A percentile compares a stretch with the other conserved stretches of the same genome.
Evolutionary conservation across 2,797 vertebrate genomes (phyloP).

Genomic region (Sebastes steindachneri): DNA sequence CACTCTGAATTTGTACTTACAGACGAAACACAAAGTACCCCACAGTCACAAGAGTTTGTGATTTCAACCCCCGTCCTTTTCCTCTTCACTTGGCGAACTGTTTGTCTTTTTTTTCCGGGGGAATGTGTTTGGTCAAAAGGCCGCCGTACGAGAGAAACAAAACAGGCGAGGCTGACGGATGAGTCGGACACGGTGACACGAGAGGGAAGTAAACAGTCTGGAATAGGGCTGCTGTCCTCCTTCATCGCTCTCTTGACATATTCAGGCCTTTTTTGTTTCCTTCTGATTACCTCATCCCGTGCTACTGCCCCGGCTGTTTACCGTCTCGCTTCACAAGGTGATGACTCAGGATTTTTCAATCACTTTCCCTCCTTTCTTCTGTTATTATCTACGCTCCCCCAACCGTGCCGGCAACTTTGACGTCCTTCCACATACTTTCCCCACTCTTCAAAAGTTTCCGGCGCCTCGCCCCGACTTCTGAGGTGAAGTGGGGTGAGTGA

Average conservation of each 20-base stretch:
- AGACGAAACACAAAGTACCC: constrained; percentile 61
- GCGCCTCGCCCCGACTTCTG: constrained; percentile 31
- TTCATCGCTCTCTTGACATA: constrained; percentile 70
- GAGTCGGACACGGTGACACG: constrained; percentile 45
- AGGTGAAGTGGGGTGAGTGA: constrained; percentile 63
- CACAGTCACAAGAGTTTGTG: constrained; percentile 55
- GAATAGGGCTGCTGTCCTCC: constrained; percentile 33
- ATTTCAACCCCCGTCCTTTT: neutral
- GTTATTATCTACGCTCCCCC: neutral
- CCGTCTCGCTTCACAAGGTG: constrained; percentile 26
- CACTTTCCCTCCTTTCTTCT: constrained; percentile 21
- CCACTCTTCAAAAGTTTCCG: constrained; percentile 37
- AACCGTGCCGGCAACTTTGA: neutral
- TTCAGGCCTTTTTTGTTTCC: constrained; percentile 65
- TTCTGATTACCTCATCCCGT: constrained; percentile 60
- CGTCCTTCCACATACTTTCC: neutral
- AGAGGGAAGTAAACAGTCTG: constrained; percentile 49
- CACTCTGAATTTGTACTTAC: constrained; percentile 75
- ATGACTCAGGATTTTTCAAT: constrained; percentile 73
- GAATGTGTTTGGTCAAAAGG: constrained; percentile 39
- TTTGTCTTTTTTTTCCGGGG: constrained; percentile 37
- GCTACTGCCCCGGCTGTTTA: constrained; percentile 53
- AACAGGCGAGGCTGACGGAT: constrained; percentile 57
- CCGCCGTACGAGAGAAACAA: constrained; percentile 21
- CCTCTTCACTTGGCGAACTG: constrained; percentile 31